These are phyloP conservation scores for Heliconius sara DNA, from an alignment of 2,888 invertebrate genomes.

Conservation along the genomic window DNA sequence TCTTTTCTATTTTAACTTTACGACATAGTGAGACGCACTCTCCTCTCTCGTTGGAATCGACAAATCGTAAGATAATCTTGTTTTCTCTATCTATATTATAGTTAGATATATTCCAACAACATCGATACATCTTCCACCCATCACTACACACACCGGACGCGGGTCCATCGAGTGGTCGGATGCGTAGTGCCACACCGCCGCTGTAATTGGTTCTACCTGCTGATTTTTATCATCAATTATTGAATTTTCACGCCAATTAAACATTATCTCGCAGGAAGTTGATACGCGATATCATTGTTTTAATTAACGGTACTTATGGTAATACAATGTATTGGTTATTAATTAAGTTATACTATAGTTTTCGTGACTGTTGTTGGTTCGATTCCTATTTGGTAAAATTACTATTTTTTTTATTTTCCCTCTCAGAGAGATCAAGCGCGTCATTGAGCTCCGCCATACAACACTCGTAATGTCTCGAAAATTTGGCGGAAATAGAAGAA, in stretches of 20 bases:
- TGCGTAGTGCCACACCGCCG: conserved; percentile 69
- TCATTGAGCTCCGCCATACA: not conserved
- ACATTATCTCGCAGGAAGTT: conserved; percentile 77
- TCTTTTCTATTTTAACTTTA: no score
- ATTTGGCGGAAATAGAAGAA: no score
- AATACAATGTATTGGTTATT: conserved; percentile 29
- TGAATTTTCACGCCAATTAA: conserved; percentile 83
- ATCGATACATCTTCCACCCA: conserved; percentile 47
- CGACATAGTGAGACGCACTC: no score
- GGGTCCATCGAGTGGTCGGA: conserved; percentile 59
- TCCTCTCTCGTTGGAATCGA: no score
- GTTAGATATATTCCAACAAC: not conserved
- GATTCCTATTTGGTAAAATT: not conserved
- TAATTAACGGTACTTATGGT: conserved; percentile 44
- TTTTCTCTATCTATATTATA: no score
- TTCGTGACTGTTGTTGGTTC: not conserved
- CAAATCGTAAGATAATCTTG: no score
- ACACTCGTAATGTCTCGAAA: no score
- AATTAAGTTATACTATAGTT: not conserved
- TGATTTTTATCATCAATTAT: conserved; percentile 83
- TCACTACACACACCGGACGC: conserved; percentile 52
- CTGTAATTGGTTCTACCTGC: conserved; percentile 78
- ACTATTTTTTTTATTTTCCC: not conserved
- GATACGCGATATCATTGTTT: conserved; percentile 59
- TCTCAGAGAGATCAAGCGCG: not conserved